phyloP scores from a whole-genome alignment of 2,888 invertebrate species.

The Cheiracanthium punctorium region DNA sequence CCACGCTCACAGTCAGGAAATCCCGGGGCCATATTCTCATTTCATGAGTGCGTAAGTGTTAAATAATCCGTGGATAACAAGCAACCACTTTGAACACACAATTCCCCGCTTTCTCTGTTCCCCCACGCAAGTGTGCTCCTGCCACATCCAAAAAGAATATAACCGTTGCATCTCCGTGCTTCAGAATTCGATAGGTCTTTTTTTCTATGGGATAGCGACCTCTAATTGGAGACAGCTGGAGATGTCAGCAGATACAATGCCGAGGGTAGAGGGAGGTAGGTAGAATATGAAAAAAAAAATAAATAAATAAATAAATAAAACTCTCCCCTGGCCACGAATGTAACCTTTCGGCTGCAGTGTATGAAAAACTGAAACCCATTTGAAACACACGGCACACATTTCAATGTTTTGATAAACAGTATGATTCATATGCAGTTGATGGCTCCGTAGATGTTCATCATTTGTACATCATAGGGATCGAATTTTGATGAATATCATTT shows the following conservation, averaged over 20 bases:
- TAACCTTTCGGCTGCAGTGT: neutral
- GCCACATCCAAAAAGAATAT: conserved; percentile 16
- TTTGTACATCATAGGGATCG: too few species aligned
- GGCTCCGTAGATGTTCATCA: too few species aligned
- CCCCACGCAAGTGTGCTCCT: neutral
- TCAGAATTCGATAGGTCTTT: conserved; percentile 29
- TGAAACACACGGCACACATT: neutral
- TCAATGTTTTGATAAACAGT: neutral
- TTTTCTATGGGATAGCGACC: conserved; percentile 33
- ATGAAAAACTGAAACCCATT: too few species aligned
- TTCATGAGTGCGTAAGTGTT: too few species aligned
- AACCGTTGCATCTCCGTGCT: conserved; percentile 30
- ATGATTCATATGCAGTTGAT: neutral
- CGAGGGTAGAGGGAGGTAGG: neutral
- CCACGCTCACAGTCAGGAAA: too few species aligned
- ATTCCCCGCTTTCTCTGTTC: neutral
- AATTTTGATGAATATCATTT: too few species aligned
- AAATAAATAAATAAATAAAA: neutral
- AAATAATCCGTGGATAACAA: neutral
- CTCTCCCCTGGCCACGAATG: neutral
- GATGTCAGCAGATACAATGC: conserved; percentile 59
- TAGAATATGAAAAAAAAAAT: too few species aligned
- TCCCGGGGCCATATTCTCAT: too few species aligned
- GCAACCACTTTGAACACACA: neutral
- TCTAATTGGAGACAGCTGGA: conserved; percentile 67